Percentiles rank a stretch among this genome's conserved stretches.
These are phyloP conservation scores for Mesorhabditis belari DNA, from an alignment of 2,888 invertebrate species.

Conservation along the genomic window DNA sequence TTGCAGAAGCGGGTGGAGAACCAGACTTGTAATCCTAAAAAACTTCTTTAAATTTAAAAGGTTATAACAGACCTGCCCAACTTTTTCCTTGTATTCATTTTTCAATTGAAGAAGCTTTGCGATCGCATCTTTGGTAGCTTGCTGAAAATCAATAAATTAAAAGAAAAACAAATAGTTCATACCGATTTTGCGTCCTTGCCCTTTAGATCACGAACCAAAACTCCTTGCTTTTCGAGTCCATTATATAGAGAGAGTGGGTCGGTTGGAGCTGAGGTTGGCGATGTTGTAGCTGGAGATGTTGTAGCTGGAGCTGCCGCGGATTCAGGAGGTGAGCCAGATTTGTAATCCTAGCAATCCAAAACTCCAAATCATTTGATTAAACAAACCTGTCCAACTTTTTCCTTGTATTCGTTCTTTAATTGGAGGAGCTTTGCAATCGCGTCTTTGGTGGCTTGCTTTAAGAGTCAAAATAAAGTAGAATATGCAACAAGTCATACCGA, in stretches of 20 bases:
- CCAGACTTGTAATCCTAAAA: constrained; percentile 14
- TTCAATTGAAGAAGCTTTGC: constrained; percentile 67
- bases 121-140: constrained; percentile 61
- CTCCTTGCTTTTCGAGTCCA: constrained; percentile 59
- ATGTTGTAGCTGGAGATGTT: constrained; percentile 7
- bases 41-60: not conserved
- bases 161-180: not conserved
- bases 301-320: constrained; percentile 4
- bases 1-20: constrained; percentile 6
- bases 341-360: constrained; percentile 12
- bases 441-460: constrained; percentile 56
- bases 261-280: constrained; percentile 3
- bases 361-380: no score
- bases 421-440: constrained; percentile 64
- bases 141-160: not conserved
- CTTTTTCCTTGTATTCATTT: constrained; percentile 67
- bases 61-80: not conserved
- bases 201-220: constrained; percentile 67
- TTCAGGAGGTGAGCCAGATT: constrained; percentile 11
- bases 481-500: constrained; percentile 41
- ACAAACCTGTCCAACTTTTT: constrained; percentile 60
- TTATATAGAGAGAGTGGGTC: constrained; percentile 5
- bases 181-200: constrained; percentile 55
- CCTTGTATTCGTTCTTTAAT: constrained; percentile 74
- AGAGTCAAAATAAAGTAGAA: not conserved